Evolutionary conservation across 2,888 invertebrate genomes (phyloP).

Genomic region (Acanthosepion esculentum): DNA sequence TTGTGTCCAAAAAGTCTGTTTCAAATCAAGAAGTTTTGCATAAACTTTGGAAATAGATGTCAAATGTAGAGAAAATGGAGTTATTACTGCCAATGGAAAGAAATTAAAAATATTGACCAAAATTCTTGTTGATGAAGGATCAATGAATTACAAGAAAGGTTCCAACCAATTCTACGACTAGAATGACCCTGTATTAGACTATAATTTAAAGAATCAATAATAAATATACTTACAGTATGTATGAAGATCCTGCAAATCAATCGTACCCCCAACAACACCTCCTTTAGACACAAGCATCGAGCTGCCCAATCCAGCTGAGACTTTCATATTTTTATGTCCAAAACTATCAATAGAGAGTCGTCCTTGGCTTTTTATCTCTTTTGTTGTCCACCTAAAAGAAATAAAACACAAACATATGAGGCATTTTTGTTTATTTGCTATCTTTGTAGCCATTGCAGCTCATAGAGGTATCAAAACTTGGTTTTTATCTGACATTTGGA

Average conservation of each 20-base stretch:
- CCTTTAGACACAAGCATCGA: constrained; percentile 96
- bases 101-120: too few relatives aligned
- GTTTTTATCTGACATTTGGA: too few relatives aligned
- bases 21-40: too few relatives aligned
- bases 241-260: constrained; percentile 90
- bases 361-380: constrained; percentile 93
- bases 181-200: neutral
- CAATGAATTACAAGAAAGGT: too few relatives aligned
- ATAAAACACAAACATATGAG: neutral
- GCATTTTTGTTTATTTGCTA: too few relatives aligned
- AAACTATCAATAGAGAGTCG: constrained; percentile 93
- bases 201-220: neutral
- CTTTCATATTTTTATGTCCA: constrained; percentile 93
- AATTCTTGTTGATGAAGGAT: too few relatives aligned
- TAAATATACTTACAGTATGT: constrained; percentile 79
- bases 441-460: too few relatives aligned
- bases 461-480: too few relatives aligned
- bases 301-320: constrained; percentile 89
- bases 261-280: constrained; percentile 96
- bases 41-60: too few relatives aligned
- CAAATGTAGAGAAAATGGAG: too few relatives aligned
- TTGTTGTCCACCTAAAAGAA: constrained; percentile 86
- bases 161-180: neutral
- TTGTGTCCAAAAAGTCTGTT: too few relatives aligned
- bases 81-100: too few relatives aligned